Evolutionary conservation across 2,888 invertebrate species (phyloP).

Genomic region (Nasonovia ribisnigri): DNA sequence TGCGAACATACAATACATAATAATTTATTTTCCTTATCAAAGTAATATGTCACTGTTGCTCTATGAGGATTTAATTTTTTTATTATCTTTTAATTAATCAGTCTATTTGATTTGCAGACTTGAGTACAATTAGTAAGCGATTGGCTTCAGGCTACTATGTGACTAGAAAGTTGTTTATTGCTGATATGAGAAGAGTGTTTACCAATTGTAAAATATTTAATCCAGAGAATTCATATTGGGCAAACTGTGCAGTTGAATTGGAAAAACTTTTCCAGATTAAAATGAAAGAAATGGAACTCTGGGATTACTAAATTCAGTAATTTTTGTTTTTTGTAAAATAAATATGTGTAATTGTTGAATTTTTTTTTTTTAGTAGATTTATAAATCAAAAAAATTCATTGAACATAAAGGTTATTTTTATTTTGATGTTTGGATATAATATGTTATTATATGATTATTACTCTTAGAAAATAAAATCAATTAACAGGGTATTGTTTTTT

Average conservation of each 20-base stretch:
- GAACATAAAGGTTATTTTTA: neutral
- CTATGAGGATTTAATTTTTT: neutral
- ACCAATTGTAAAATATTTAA: slow-evolving; percentile 97
- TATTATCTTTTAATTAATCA: neutral
- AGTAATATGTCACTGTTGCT: neutral
- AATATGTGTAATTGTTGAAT: neutral
- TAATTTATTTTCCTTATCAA: neutral
- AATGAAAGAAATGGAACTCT: slow-evolving; percentile 89
- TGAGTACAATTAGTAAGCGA: slow-evolving; percentile 88
- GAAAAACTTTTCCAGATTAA: slow-evolving; percentile 94
- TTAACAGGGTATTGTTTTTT: neutral
- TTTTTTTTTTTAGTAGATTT: neutral
- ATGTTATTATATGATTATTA: neutral
- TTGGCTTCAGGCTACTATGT: slow-evolving; percentile 90
- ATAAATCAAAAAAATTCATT: neutral
- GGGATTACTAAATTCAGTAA: slow-evolving; percentile 73
- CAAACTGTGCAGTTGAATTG: slow-evolving; percentile 86
- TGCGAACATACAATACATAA: neutral
- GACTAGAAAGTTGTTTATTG: slow-evolving; percentile 89
- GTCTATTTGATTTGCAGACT: slow-evolving; percentile 74
- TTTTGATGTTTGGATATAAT: neutral
- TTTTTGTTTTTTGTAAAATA: neutral
- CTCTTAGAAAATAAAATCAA: neutral
- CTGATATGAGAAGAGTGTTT: slow-evolving; percentile 96
- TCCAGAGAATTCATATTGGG: slow-evolving; percentile 94